phyloP scores from a whole-genome alignment of 2,797 vertebrate genomes.

The Calcarius lapponicus region DNA sequence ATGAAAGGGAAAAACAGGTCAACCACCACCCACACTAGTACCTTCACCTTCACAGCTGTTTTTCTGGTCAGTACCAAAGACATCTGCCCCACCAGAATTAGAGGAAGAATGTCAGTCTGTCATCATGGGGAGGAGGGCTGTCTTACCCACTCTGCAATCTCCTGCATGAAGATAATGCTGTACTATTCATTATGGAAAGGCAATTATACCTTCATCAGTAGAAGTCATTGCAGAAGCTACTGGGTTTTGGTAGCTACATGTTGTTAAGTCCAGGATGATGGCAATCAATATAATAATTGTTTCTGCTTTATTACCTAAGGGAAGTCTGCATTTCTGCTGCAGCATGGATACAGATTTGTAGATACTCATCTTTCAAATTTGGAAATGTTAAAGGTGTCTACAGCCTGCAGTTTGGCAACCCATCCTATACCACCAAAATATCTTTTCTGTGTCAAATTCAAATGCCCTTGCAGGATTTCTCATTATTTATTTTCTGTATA shows the following conservation, averaged over 20 bases:
- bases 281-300: not conserved
- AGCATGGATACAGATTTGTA: not conserved
- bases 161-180: not conserved
- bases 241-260: not conserved
- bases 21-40: not conserved
- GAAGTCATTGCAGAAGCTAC: not conserved
- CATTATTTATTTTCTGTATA: not conserved
- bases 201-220: not conserved
- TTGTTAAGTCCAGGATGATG: not conserved
- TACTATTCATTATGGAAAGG: not conserved
- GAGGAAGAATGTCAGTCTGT: not conserved
- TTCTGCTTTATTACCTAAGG: not conserved
- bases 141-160: not conserved
- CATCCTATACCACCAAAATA: not conserved
- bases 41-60: accelerated
- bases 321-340: not conserved
- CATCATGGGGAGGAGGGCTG: not conserved
- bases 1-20: not conserved
- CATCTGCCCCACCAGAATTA: not conserved
- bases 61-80: not conserved
- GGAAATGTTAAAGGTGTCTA: not conserved
- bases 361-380: not conserved
- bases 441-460: not conserved
- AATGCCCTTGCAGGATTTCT: not conserved
- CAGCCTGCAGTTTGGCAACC: not conserved